Conservation (phyloP, 2,113 vertebrate species). For the Toxotes chatareus region DNA sequence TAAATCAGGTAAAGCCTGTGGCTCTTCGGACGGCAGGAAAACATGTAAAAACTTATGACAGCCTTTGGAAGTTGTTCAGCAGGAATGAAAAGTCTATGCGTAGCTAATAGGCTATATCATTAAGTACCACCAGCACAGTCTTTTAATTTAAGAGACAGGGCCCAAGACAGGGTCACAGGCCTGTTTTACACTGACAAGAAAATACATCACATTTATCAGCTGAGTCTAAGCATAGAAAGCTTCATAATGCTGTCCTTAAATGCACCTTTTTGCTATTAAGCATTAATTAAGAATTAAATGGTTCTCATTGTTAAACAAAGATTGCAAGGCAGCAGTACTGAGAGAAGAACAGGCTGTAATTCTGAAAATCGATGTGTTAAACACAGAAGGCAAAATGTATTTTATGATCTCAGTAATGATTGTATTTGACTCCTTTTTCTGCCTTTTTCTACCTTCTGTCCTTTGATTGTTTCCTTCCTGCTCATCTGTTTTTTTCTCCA, state of each 20-base stretch:
- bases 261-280: background rate
- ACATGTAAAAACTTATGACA: background rate
- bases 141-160: background rate
- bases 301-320: constrained; percentile 1
- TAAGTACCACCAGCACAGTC: background rate
- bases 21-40: background rate
- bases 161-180: background rate
- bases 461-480: background rate
- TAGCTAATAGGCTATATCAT: background rate
- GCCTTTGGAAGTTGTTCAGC: background rate
- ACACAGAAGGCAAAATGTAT: background rate
- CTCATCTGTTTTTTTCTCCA: constrained; percentile 61
- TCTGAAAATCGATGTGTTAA: constrained; percentile 10
- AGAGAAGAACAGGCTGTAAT: constrained; percentile 12
- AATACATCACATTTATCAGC: background rate
- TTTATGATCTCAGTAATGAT: no score
- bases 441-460: background rate
- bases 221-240: background rate
- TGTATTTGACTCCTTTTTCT: background rate
- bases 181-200: background rate
- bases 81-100: background rate
- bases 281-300: background rate
- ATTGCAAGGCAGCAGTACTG: background rate
- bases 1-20: background rate
- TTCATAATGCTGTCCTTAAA: background rate